Evolutionary conservation across 2,113 vertebrate genomes (phyloP), one percentile per base, ranked within the genome.

Genomic region (Proteles cristata): DNA sequence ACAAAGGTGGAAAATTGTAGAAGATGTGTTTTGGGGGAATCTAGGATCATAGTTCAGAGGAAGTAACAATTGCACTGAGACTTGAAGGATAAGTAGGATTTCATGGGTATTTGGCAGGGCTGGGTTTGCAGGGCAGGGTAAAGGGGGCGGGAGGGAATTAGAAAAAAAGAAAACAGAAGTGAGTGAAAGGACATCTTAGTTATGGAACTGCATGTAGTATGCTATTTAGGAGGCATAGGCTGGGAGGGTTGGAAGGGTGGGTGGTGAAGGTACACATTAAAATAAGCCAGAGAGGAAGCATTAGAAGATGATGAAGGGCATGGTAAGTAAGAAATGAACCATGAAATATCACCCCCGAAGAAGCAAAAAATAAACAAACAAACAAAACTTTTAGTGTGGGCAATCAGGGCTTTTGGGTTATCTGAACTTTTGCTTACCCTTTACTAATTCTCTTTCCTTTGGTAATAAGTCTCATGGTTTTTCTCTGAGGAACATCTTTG

Each of bases 371-470:
- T 39, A 39, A 28, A 14, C 31, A 31, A 28, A 14, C 31, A 31
- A 28, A 14, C 31, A 28, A 19, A 7, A 28, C 7, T 8, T 43
- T 7, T 3, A 53, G 1, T 61, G 19, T 73, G 31, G 17, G 11
- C 26, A 39, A 7, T 58, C 48, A 58, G 25, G 21, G 15, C 68
- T 77, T 35, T n/a, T 43, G 15, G 21, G 11, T 10, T 43, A 17
- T n/a, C 48, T 69, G 7, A 55, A 28, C 25, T 28, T 84, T 87
- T 90, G 61, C 28, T 33, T 74, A 50, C 3, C 39, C 8, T 9
- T 86, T 77, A 77, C 50, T 43, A 43, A 43, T 85, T 69, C 12
- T 81, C 74, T 74, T 71, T 74, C 92, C 82, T 94, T 31, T 43
- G 50, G 26, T 61, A 35, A 19, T 11, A 86, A 45, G 28, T 55